Conservation (phyloP, 30 jellyfish, hydroid and myxozoan species). For the Phacellophora camtschatica region DNA sequence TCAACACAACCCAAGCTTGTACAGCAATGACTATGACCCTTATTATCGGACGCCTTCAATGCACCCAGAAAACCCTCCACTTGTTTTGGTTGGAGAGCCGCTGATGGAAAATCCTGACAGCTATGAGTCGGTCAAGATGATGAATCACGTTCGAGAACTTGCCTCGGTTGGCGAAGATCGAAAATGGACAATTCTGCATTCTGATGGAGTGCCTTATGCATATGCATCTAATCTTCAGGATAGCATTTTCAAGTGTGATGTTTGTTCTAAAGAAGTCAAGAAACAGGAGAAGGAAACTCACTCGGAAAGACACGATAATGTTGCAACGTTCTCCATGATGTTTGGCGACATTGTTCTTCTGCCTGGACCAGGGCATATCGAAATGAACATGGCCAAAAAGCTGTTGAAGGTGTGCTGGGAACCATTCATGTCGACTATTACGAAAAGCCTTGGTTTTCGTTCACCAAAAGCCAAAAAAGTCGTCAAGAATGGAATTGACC, state of each 20-base stretch:
- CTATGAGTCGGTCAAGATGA: not conserved
- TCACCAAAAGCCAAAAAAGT: not conserved
- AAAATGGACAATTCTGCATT: not conserved
- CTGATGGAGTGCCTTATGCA: not conserved
- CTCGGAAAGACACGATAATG: not conserved
- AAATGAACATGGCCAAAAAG: not conserved
- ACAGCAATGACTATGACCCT: not conserved
- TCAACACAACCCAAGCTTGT: not conserved
- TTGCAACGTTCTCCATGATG: not conserved
- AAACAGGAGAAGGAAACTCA: not conserved
- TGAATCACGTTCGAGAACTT: not conserved
- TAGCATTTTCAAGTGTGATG: not conserved
- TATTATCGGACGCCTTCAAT: not conserved
- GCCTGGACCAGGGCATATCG: not conserved
- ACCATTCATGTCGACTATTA: not conserved
- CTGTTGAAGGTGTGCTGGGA: not conserved
- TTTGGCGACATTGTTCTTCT: not conserved
- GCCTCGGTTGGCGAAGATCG: not conserved
- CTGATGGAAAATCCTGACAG: not conserved
- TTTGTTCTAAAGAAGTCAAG: not conserved
- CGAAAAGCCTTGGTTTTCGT: not conserved
- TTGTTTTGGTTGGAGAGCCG: not conserved
- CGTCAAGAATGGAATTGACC: not conserved
- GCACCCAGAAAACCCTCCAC: not conserved
- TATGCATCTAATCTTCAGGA: not conserved